Base-by-base conservation (phyloP, 2,888 invertebrate species). In the Scotopteryx bipunctaria region DNA sequence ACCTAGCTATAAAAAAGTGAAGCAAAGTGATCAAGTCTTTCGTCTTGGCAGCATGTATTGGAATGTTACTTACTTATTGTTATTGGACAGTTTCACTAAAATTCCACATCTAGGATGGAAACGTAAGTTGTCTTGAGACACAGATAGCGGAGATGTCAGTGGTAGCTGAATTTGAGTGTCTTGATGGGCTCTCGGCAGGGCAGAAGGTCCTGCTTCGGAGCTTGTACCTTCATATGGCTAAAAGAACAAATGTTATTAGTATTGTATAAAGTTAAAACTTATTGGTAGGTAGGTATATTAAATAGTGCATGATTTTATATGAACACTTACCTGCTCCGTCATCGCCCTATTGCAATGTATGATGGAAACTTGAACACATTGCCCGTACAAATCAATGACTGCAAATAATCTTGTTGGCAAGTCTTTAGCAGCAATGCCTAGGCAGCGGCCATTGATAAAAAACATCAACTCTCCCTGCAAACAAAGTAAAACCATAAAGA, bases 311-410 rank as follows among this genome's bases (percentile, higher is more conserved):
- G n/a, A n/a, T n/a, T n/a, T n/a, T n/a, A 1, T 25, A 27, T 1
- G 23, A 2, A 13, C 46, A 58, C 66, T 52, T 40, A 86, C 87
- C 78, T 81, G 81, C 59, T 84, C 82, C 49, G 80, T 80, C 73
- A 78, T 74, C 0, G 79, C 67, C 40, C 78, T 71, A 60, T 70
- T 79, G 1, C 66, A 60, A 50, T 80, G 73, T 19, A 78, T 72
- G 14, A 87, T 83, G n/a, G 88, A 93, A 11, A 98, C 98, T 88
- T 98, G 97, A 6, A 97, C 97, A 84, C 98, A 98, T 77, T 97
- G 97, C 0, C 98, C 98, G 71, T 98, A 98, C 59, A 98, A 88
- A 91, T 98, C 98, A 35, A 98, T 94, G n/a, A 98, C 97, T 11
- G 97, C 98, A 90, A 95, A 98, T 49, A 98, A 92, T 49, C 92